Evolutionary conservation across 2,797 vertebrate species (phyloP).

Genomic region (Pipistrellus pipistrellus): DNA sequence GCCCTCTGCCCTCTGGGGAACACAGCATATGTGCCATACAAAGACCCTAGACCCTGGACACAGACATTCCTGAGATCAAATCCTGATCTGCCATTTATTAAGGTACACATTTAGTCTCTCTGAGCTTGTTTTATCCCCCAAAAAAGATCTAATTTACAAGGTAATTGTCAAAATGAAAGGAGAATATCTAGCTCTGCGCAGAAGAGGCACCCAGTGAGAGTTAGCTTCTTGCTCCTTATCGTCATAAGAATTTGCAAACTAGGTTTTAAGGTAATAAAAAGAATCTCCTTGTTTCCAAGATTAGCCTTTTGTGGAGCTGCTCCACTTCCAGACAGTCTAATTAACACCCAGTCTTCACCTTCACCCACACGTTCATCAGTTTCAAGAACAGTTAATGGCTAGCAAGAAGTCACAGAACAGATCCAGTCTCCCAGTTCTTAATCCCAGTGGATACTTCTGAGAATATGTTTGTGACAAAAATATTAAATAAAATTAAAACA

Average conservation of each 20-base stretch:
- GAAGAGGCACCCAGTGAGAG: conserved; percentile 31
- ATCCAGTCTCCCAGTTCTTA: conserved; percentile 54
- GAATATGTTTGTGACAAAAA: conserved; percentile 56
- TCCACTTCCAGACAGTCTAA: conserved; percentile 74
- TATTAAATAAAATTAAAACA: conserved; percentile 60
- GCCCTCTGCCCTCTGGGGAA: neutral
- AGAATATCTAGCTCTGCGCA: neutral
- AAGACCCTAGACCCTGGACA: neutral
- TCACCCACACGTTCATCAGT: conserved; percentile 66
- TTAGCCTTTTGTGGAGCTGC: conserved; percentile 79
- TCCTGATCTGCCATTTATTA: conserved; percentile 1
- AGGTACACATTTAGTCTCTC: neutral
- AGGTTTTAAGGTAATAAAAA: conserved; percentile 76
- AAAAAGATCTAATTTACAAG: conserved; percentile 55
- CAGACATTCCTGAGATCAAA: conserved; percentile 28
- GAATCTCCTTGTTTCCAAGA: conserved; percentile 64
- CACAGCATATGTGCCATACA: neutral
- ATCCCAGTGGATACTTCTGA: conserved; percentile 64
- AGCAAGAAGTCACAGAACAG: conserved; percentile 40
- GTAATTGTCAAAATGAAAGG: conserved; percentile 51
- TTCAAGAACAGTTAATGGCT: conserved; percentile 70
- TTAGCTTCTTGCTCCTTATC: conserved; percentile 64
- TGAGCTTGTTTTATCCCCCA: neutral
- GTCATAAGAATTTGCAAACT: conserved; percentile 72
- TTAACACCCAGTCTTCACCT: conserved; percentile 78